These are phyloP conservation scores for Trachops cirrhosus DNA, from an alignment of 2,797 vertebrate species.

Conservation along the genomic window DNA sequence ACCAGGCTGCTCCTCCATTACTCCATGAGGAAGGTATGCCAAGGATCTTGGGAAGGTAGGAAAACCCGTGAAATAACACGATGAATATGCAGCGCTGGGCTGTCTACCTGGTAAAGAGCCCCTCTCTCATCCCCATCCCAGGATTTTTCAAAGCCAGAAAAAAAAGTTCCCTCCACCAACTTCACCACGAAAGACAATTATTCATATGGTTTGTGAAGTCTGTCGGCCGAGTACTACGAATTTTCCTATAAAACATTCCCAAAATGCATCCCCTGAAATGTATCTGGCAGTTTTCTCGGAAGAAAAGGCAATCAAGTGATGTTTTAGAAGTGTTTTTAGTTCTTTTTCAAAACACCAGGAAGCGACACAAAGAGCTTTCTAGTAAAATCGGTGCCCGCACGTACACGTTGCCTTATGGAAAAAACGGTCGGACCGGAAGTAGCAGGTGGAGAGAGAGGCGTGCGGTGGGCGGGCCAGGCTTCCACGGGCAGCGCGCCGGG, in stretches of 20 bases:
- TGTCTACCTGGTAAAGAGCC: background rate
- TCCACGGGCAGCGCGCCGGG: fast-evolving
- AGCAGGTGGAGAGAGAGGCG: background rate
- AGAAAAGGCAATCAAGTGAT: background rate
- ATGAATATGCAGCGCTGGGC: background rate
- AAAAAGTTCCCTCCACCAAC: background rate
- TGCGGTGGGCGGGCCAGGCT: background rate
- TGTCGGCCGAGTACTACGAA: background rate
- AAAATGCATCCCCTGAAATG: background rate
- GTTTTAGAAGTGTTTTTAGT: background rate
- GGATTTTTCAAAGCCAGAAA: background rate
- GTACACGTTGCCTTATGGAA: background rate
- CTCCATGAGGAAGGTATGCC: background rate
- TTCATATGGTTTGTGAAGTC: background rate
- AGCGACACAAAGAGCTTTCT: background rate
- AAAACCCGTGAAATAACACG: background rate
- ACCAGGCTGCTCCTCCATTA: background rate
- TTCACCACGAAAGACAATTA: background rate
- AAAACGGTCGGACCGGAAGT: background rate
- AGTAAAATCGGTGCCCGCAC: background rate
- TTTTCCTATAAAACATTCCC: background rate
- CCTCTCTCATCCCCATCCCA: background rate
- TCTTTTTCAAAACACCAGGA: slow-evolving; percentile 4
- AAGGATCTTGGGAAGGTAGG: background rate
- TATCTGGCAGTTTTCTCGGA: background rate